Base-by-base conservation (phyloP, 1,140 invertebrate genomes). In the Panulirus ornatus region DNA sequence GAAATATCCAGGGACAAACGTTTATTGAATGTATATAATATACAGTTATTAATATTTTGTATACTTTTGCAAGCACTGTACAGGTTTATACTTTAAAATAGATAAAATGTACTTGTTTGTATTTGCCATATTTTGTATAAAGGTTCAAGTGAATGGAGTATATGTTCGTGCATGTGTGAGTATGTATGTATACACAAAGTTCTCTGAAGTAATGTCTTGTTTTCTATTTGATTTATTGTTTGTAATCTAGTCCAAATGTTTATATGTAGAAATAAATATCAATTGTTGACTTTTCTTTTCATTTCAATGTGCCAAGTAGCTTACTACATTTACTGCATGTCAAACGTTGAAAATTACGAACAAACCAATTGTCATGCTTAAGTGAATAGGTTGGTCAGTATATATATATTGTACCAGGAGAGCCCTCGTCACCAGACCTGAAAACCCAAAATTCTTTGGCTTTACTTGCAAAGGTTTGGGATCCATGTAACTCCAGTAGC, bases 191-290 rank as follows among this genome's bases (percentile, higher is more conserved):
- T 58, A 22, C 22, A 66, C 30, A 30, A 30, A 66, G 6, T 22
- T 66, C 1, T 22, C 22, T 58, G 19, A 14, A 47, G 22, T 58
- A 58, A n/a, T n/a, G n/a, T n/a, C 54, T 19, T 58, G 11, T 22
- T 30, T 66, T 30, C 11, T 27, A 30, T 66, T 66, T 66, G 27
- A 66, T 66, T 66, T 36, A 58, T 19, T 81, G 47, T 81, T 81
- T 81, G 58, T 81, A 81, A 81, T 81, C 78, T 81, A 81, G 78
- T 81, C 78, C 78, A 81, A 81, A 81, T 81, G 78, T 81, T 81
- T 54, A 58, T 81, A 44, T 58, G 58, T 81, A 81, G 76, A 79
- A 36, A 81, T 58, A 81, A 58, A 66, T 66, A 66, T 22, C 16
- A 8, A 30, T 66, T 66, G 58, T 66, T 66, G 58, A 40, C n/a